Evolutionary conservation across 2,888 invertebrate species (phyloP), one percentile per base, ranked within the genome.

Genomic region (Crepidodera aurea): DNA sequence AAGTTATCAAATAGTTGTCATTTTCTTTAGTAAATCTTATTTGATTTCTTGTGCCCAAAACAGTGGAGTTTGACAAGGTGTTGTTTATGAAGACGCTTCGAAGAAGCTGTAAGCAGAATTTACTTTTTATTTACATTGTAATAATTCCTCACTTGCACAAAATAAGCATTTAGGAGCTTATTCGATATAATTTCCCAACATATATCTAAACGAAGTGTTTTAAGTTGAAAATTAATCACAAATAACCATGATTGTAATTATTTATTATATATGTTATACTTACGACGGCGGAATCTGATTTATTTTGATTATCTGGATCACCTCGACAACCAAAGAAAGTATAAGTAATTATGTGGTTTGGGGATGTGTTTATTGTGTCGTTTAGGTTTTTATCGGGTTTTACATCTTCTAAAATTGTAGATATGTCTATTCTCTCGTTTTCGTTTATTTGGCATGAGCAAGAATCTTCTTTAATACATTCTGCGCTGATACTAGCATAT

Each of bases 251-350:
- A n/a, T n/a, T n/a, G n/a, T n/a, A n/a, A n/a, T n/a, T n/a, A 22
- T 22, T 22, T 22, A 22, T 22, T 4, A 22, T 4, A 2, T 22
- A 22, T 27, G 27, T 22, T 39, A 34, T 29, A 57, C 57, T 48
- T 57, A 57, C 57, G 22, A 34, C 39, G 15, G 37, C 57, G n/a
- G n/a, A n/a, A n/a, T n/a, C n/a, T n/a, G n/a, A n/a, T n/a, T n/a
- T n/a, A n/a, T n/a, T n/a, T n/a, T n/a, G n/a, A 4, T 15, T 19
- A n/a, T 34, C 13, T 18, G 10, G 10, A 29, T 25, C 7, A 48
- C 42, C 27, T 12, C 13, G 5, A 62, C 83, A 83, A 2, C 82
- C 81, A 67, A 78, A 76, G 68, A 81, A 82, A 29, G 72, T 77
- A 63, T 77, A 79, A 1, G 71, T 75, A 19, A 22, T 37, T 15